Evolutionary conservation across 2,888 invertebrate genomes (phyloP).

Genomic region (Drosophila tripunctata): DNA sequence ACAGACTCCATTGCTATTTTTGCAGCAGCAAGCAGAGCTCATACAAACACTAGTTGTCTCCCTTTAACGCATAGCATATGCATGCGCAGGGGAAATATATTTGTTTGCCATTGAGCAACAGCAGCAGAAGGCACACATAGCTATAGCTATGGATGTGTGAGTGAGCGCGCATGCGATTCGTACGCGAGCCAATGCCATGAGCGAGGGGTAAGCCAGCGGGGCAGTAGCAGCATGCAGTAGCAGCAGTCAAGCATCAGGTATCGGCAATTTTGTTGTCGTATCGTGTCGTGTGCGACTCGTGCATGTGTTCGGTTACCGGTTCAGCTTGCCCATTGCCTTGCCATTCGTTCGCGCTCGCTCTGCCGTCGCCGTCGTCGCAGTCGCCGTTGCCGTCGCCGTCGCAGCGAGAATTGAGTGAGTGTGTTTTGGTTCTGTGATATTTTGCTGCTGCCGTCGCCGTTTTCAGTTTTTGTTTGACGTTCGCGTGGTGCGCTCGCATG

Average conservation of each 20-base stretch:
- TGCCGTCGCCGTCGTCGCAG: constrained; percentile 31
- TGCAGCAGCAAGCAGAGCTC: constrained; percentile 26
- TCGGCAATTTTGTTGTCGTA: no score
- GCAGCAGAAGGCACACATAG: constrained; percentile 19
- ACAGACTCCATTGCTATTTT: constrained; percentile 82
- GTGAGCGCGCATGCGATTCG: constrained; percentile 73
- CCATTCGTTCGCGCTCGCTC: constrained; percentile 55
- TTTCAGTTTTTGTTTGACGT: constrained; percentile 77
- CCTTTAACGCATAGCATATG: constrained; percentile 30
- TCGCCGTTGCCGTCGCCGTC: constrained; percentile 19
- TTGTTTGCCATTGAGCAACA: constrained; percentile 56
- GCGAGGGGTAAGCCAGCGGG: constrained; percentile 47
- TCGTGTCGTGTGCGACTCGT: constrained; percentile 12
- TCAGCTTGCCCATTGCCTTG: constrained; percentile 60
- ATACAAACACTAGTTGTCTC: constrained; percentile 51
- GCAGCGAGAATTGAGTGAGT: constrained; percentile 40
- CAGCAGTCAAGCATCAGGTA: constrained; percentile 52
- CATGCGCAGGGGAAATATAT: constrained; percentile 44
- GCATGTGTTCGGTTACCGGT: constrained; percentile 36
- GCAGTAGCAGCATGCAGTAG: constrained; percentile 16
- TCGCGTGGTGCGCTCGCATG: constrained; percentile 68
- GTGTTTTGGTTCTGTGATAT: constrained; percentile 35
- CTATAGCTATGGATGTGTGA: constrained; percentile 44
- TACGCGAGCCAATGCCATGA: constrained; percentile 18
- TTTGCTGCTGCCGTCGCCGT: constrained; percentile 54